Evolutionary conservation across 2,113 vertebrate genomes (phyloP).

Genomic region (Bubo blakistoni): DNA sequence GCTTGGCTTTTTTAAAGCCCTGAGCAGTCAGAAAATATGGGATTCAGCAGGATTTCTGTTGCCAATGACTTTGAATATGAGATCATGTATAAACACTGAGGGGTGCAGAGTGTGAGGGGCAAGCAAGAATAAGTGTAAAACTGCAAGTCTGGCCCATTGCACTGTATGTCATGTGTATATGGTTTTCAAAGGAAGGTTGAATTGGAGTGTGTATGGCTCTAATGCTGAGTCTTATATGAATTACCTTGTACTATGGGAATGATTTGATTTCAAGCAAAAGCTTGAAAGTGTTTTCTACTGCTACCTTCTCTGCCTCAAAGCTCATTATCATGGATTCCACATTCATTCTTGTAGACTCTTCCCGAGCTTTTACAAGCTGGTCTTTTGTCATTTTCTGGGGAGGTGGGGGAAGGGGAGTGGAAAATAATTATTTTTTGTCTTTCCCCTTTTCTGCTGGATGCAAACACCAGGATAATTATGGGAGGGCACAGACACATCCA

Average conservation of each 20-base stretch:
- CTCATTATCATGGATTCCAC: background rate
- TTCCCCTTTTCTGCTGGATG: background rate
- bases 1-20: background rate
- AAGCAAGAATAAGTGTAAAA: background rate
- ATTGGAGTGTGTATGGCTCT: background rate
- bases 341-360: background rate
- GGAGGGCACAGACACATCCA: background rate
- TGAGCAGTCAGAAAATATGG: background rate
- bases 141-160: background rate
- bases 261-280: background rate
- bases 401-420: too few species aligned
- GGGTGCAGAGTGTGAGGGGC: background rate
- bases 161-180: fast-evolving
- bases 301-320: background rate
- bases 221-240: background rate
- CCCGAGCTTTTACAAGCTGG: background rate
- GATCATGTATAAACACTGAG: background rate
- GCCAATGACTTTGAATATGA: background rate
- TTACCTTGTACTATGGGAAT: background rate
- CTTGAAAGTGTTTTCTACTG: background rate
- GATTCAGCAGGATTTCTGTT: background rate
- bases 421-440: background rate
- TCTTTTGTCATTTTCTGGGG: fast-evolving
- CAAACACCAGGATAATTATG: background rate
- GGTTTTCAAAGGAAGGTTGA: background rate